A percentile compares a stretch with the other conserved stretches of the same genome.
phyloP scores from a whole-genome alignment of 2,888 invertebrate genomes.

The Caenorhabditis angaria region DNA sequence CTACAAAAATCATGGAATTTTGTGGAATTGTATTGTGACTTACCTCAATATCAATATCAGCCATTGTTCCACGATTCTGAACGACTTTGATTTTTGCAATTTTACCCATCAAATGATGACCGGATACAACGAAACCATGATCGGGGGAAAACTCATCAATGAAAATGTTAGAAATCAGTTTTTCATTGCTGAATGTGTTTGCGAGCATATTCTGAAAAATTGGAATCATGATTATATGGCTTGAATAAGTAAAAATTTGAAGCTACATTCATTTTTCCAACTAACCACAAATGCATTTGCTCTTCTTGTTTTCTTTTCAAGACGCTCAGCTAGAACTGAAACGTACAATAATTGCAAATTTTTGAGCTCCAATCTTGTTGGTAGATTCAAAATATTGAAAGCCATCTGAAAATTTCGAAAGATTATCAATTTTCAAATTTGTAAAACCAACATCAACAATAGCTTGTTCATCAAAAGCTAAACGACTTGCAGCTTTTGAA shows the following conservation, averaged over 20 bases:
- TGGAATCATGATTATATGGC: not conserved
- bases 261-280: not conserved
- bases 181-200: slow-evolving; percentile 21
- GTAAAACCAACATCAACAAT: slow-evolving; percentile 73
- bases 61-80: slow-evolving; percentile 26
- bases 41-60: slow-evolving; percentile 43
- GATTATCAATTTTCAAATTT: not conserved
- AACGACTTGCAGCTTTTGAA: slow-evolving; percentile 74
- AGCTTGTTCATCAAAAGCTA: slow-evolving; percentile 75
- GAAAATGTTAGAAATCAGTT: slow-evolving; percentile 42
- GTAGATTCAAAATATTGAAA: slow-evolving; percentile 28
- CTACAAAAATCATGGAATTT: slow-evolving; percentile 31
- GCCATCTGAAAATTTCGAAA: slow-evolving; percentile 27
- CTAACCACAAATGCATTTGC: slow-evolving; percentile 43
- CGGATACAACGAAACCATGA: slow-evolving; percentile 39
- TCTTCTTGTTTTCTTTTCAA: slow-evolving; percentile 29
- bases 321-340: slow-evolving; percentile 24
- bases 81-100: slow-evolving; percentile 37
- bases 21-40: not conserved
- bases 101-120: slow-evolving; percentile 47
- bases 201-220: slow-evolving; percentile 33
- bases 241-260: too few species aligned
- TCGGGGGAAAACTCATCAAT: slow-evolving; percentile 31
- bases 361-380: slow-evolving; percentile 33
- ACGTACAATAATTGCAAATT: slow-evolving; percentile 38